phyloP scores from a whole-genome alignment of 2,113 vertebrate species.

The Bucco capensis region DNA sequence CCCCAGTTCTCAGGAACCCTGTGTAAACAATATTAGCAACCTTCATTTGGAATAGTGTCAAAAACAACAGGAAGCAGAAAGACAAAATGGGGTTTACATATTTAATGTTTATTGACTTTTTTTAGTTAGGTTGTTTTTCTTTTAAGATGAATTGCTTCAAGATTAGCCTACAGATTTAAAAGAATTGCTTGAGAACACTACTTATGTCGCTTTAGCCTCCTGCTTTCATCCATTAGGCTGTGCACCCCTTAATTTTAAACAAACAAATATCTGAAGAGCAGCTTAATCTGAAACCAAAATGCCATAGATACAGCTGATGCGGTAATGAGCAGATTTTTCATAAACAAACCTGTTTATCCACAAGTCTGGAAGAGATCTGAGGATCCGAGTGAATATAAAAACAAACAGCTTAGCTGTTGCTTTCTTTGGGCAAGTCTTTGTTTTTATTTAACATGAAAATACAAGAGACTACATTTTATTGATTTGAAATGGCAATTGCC shows the following conservation, averaged over 20 bases:
- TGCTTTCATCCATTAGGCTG: not conserved
- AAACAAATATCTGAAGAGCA: not conserved
- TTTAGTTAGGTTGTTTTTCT: not conserved
- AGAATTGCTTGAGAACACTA: not conserved
- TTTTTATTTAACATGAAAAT: slow-evolving; percentile 38
- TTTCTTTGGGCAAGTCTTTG: slow-evolving; percentile 19
- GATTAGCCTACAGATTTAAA: not conserved
- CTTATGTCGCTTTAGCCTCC: not conserved
- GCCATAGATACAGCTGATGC: not conserved
- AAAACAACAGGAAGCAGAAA: slow-evolving; percentile 33
- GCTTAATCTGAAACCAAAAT: not conserved
- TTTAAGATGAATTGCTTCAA: slow-evolving; percentile 53
- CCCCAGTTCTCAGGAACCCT: not conserved
- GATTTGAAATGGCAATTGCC: slow-evolving; percentile 50
- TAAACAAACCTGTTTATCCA: slow-evolving; percentile 46
- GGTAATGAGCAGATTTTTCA: slow-evolving; percentile 18
- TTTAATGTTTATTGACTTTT: slow-evolving; percentile 61
- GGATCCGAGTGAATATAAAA: slow-evolving; percentile 3
- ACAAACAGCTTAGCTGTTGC: not conserved
- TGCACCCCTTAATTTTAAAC: not conserved
- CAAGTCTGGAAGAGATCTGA: slow-evolving; percentile 4
- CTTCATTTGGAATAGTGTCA: not conserved
- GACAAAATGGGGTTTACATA: slow-evolving; percentile 23
- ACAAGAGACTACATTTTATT: slow-evolving; percentile 22
- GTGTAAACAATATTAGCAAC: not conserved